phyloP scores from a whole-genome alignment of 2,113 vertebrate species.

The Nicator chloris region DNA sequence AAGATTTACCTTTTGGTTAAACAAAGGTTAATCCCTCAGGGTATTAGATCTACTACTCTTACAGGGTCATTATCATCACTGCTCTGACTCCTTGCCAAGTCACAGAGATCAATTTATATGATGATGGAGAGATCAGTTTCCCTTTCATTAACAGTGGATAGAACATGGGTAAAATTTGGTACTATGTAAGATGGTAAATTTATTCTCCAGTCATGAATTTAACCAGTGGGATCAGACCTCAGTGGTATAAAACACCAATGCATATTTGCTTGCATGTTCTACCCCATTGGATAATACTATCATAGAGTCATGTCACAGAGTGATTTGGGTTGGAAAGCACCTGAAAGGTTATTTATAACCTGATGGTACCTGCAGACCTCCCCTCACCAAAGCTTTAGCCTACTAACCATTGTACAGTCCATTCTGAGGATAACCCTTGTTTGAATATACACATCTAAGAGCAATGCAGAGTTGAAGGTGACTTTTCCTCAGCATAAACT shows the following conservation, averaged over 20 bases:
- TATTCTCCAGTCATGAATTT: not conserved
- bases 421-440: not conserved
- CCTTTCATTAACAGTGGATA: not conserved
- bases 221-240: not conserved
- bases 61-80: not conserved
- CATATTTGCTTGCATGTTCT: not conserved
- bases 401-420: not conserved
- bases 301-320: not conserved
- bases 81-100: not conserved
- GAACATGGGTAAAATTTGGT: not conserved
- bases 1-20: slow-evolving; percentile 37
- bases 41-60: not conserved
- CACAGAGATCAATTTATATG: not conserved
- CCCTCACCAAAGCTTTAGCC: not conserved
- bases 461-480: not conserved
- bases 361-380: not conserved
- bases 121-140: slow-evolving; percentile 9
- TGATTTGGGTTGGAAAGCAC: not conserved
- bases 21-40: not conserved
- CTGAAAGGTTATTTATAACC: not conserved
- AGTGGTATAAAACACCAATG: not conserved
- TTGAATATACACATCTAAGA: not conserved
- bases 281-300: not conserved
- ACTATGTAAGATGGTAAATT: not conserved
- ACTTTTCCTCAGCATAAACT: not conserved